Evolutionary conservation across 2,888 invertebrate genomes (phyloP), one percentile per base, ranked within the genome.

Genomic region (Chloroclysta siterata): DNA sequence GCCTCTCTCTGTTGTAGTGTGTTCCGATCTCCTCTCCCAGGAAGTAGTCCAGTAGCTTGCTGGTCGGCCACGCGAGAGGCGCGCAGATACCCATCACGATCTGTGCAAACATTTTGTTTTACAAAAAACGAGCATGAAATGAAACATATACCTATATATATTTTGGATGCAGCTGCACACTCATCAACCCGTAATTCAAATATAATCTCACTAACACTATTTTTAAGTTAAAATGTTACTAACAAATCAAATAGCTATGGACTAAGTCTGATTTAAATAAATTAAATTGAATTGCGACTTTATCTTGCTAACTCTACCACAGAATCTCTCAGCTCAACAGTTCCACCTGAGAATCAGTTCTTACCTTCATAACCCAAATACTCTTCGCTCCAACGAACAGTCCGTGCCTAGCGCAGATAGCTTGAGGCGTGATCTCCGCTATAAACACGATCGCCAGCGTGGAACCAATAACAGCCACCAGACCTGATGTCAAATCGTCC

Each of bases 11-110:
- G 85, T 98, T 99, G 93, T 99, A 99, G 10, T 99, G 98, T 78
- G 97, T 97, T 57, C 99, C 99, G 69, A 99, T 98, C 92, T 99
- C 99, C 84, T 99, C 99, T 2, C 99, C 99, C 15, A 99, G 94
- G 74, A 98, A 90, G 76, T 94, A 94, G 87, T 99, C 99, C 75
- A 99, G 93, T n/a, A 98, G 85, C 77, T 96, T 96, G 76, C 98
- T 98, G 69, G 98, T 97, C 0, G 99, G 99, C 94, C 96, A 99
- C 1, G 99, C 96, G 10, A 99, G 87, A 0, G 99, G 99, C 60
- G 97, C 98, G 51, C 99, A 99, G 57, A 99, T 82, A 11, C 96
- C 87, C 99, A 99, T 99, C 72, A 99, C 98, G 62, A 97, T 93
- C 93, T 93, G 68, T n/a, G n/a, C n/a, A n/a, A n/a, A n/a, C n/a